Evolutionary conservation across 2,888 invertebrate genomes (phyloP), one percentile per base, ranked within the genome.

Genomic region (Orthosia incerta): DNA sequence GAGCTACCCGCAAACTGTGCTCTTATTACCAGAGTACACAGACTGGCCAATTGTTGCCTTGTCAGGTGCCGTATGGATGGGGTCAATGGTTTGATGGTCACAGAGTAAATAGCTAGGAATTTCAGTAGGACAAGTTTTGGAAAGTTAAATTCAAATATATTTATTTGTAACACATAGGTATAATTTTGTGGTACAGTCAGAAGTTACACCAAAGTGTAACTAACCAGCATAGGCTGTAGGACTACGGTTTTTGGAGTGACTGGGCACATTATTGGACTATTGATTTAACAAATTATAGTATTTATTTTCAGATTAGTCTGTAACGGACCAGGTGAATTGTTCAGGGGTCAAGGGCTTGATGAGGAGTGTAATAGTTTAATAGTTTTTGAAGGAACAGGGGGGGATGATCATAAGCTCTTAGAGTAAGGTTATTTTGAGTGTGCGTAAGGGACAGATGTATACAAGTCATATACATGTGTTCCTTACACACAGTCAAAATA

Each of bases 1-100:
- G 90, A 88, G 89, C 86, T 86, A 87, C 87, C 88, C 84, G 84
- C 85, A 84, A 88, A 88, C 89, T 88, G 82, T 86, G 87, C 85
- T 85, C 88, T 90, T 87, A 91, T 91, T 91, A 90, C 85, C 78
- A 77, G 83, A 74, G 79, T 72, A 84, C 82, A 83, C 78, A 85
- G 79, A 80, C 84, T 82, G 72, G 80, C 75, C 80, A 83, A 82
- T 88, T 83, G 86, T 86, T 86, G 80, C 82, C 86, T 82, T 61
- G 75, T 86, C 88, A 86, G 86, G 87, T 90, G 87, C 88, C 83
- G 86, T 88, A 87, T 88, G 86, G 59, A 67, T 65, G 75, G 72
- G 87, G 86, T 87, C 87, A 87, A 83, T 55, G 83, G 68, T 83
- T 83, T 71, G 74, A 70, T 70, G 39, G 39, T 55, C 63, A 83